Percentiles rank a stretch among this genome's conserved stretches.
phyloP scores from a whole-genome alignment of 2,888 invertebrate species.

The Geotrupes spiniger region DNA sequence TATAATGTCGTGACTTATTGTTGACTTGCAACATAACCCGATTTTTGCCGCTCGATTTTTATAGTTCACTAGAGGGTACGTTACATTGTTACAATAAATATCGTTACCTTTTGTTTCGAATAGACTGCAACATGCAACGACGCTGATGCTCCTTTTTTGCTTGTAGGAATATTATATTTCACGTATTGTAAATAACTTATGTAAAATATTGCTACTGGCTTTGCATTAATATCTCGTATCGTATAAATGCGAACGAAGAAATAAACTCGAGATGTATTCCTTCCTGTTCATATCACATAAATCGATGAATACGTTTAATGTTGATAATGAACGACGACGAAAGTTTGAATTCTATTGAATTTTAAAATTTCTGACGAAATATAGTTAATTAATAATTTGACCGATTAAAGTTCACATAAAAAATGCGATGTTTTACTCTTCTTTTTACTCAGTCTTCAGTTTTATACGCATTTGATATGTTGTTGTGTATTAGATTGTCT shows the following conservation, averaged over 20 bases:
- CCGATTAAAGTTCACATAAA: too few species aligned
- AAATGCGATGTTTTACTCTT: too few species aligned
- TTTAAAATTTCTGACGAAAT: too few species aligned
- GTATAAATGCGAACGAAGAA: slow-evolving; percentile 1
- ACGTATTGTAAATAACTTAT: slow-evolving; percentile 11
- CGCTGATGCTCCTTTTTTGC: slow-evolving; percentile 18
- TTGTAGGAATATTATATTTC: slow-evolving; percentile 16
- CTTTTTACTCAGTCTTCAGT: too few species aligned
- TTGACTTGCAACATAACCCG: slow-evolving; percentile 14
- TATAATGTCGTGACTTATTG: slow-evolving; percentile 24
- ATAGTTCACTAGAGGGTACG: slow-evolving; percentile 19
- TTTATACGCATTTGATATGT: too few species aligned
- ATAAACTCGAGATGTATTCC: slow-evolving; percentile 1
- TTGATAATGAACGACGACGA: too few species aligned
- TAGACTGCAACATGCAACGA: slow-evolving; percentile 25
- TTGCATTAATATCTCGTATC: background rate
- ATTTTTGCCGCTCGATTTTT: slow-evolving; percentile 19
- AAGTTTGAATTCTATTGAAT: too few species aligned
- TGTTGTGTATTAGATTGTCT: too few species aligned
- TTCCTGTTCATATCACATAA: too few species aligned
- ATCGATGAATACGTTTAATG: too few species aligned
- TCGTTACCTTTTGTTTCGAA: slow-evolving; percentile 28
- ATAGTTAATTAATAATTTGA: too few species aligned
- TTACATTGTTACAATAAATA: slow-evolving; percentile 19
- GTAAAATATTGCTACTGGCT: slow-evolving; percentile 16